Evolutionary conservation across 2,797 vertebrate species (phyloP).

Genomic region (Notoglanidium macrostoma): DNA sequence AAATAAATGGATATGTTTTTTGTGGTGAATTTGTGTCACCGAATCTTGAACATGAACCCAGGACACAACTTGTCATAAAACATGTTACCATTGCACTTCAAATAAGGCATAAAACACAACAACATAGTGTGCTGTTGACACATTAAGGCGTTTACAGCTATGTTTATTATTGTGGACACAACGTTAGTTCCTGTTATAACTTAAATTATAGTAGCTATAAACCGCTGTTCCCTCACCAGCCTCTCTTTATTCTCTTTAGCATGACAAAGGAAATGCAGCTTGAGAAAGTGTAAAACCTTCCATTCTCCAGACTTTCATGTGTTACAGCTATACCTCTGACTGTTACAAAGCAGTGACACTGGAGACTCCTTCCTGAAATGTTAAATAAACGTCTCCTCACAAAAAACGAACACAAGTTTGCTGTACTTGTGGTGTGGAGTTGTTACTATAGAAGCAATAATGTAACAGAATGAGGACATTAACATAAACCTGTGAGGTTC

Average conservation of each 20-base stretch:
- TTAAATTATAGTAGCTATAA: neutral
- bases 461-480: neutral
- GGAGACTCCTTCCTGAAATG: neutral
- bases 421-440: neutral
- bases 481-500: neutral
- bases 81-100: neutral
- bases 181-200: too few relatives aligned
- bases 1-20: neutral
- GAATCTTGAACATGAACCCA: neutral
- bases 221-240: neutral
- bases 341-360: neutral
- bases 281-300: too few relatives aligned
- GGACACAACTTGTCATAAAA: neutral
- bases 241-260: neutral
- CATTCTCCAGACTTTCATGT: neutral
- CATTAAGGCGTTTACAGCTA: too few relatives aligned
- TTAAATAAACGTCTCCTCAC: neutral
- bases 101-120: neutral
- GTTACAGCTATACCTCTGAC: neutral
- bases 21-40: neutral
- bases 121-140: too few relatives aligned
- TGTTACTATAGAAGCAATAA: neutral
- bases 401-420: neutral
- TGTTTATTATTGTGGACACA: too few relatives aligned
- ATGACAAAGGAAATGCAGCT: neutral